Conservation (phyloP, 2,113 vertebrate genomes). For the Xyliphius kryptos region DNA sequence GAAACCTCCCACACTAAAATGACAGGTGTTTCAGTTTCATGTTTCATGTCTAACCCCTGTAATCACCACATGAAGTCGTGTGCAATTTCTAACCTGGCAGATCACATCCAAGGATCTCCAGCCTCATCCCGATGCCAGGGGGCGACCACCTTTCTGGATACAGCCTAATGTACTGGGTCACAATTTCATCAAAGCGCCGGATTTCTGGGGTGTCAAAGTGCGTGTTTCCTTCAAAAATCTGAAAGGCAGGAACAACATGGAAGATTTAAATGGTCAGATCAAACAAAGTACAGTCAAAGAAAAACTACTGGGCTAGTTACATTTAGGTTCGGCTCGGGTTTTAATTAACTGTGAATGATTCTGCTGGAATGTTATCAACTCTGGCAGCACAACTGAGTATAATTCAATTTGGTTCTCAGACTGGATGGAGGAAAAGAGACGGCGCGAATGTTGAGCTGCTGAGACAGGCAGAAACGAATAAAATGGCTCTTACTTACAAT, state of each 20-base stretch:
- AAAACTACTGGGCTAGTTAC: too few relatives aligned
- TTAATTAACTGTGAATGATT: conserved; percentile 43
- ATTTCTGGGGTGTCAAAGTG: conserved; percentile 95
- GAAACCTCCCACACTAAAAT: too few relatives aligned
- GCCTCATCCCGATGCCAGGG: conserved; percentile 91
- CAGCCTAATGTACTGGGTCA: conserved; percentile 80
- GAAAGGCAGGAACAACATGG: conserved; percentile 18
- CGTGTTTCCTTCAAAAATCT: conserved; percentile 95
- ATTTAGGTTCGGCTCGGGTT: conserved; percentile 33
- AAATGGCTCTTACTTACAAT: conserved; percentile 28
- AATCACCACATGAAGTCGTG: too few relatives aligned
- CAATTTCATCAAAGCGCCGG: conserved; percentile 83
- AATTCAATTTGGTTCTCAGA: conserved; percentile 44
- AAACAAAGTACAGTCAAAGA: too few relatives aligned
- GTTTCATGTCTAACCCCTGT: too few relatives aligned
- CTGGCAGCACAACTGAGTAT: conserved; percentile 32
- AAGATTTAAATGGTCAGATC: too few relatives aligned
- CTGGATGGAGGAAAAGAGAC: conserved; percentile 18
- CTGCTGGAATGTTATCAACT: conserved; percentile 45
- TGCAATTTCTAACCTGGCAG: conserved; percentile 78
- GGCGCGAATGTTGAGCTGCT: conserved; percentile 21
- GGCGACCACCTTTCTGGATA: conserved; percentile 95
- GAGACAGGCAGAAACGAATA: conserved; percentile 26
- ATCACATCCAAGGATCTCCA: conserved; percentile 94
- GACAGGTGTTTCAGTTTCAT: too few relatives aligned